Conservation (phyloP, 2,797 vertebrate species). For the Triplophysa bombifrons region DNA sequence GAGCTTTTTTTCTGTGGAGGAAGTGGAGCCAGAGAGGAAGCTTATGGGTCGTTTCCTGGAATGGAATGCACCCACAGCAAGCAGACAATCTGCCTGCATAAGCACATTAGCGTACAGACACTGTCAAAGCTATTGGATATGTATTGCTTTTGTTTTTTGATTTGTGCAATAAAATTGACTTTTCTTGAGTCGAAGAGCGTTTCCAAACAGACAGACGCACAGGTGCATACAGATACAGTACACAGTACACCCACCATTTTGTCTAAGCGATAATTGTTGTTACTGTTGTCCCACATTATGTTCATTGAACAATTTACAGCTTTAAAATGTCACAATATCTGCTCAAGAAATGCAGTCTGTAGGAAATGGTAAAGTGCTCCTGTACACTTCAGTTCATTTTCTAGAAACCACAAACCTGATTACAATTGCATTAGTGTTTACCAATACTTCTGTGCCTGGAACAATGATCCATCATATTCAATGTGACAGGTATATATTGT, state of each 20-base stretch:
- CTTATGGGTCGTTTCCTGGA: slow-evolving; percentile 35
- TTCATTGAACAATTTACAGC: neutral
- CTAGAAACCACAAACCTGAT: slow-evolving; percentile 18
- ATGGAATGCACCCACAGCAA: slow-evolving; percentile 27
- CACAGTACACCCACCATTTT: neutral
- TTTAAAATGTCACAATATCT: neutral
- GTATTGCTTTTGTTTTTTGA: slow-evolving; percentile 27
- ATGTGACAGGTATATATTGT: neutral
- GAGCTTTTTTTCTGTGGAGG: slow-evolving; percentile 34
- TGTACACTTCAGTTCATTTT: slow-evolving; percentile 11
- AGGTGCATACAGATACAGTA: neutral
- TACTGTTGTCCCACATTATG: slow-evolving; percentile 8
- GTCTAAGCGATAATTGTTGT: neutral
- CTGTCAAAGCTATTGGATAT: slow-evolving; percentile 42
- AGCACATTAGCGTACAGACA: slow-evolving; percentile 55
- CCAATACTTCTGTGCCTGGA: neutral
- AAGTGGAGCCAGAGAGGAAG: slow-evolving; percentile 42
- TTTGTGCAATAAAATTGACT: slow-evolving; percentile 45
- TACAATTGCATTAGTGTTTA: neutral
- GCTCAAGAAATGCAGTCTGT: neutral
- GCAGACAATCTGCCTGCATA: slow-evolving; percentile 49
- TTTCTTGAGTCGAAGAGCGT: neutral
- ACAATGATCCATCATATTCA: neutral
- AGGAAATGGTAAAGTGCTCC: neutral
- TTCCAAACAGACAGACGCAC: neutral